Base-by-base conservation (phyloP, 2,888 invertebrate species). In the Taenaris catops region DNA sequence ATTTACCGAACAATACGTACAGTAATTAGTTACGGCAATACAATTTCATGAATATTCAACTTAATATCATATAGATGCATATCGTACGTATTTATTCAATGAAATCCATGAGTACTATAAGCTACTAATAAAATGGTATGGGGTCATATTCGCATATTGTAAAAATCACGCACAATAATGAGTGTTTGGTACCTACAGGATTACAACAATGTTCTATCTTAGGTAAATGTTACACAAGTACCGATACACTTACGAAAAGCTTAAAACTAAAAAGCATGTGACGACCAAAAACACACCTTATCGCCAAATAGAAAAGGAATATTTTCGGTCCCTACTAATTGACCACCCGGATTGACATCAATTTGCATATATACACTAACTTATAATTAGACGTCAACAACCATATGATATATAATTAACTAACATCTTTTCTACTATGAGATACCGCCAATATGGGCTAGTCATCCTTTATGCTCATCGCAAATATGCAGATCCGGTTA, bases 301-400 rank as follows among this genome's bases (percentile, higher is more conserved):
- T 11, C 6, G 14, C 14, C 14, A 14, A 14, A 14, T 14, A 3
- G 14, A 14, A 4, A 14, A 14, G 14, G 14, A 14, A 14, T 14
- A 14, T 14, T 14, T n/a, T 7, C 71, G 70, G 70, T 68, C 73
- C 65, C 58, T 54, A 66, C 49, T 78, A 86, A 84, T 86, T 86
- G 84, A 86, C 84, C 75, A 70, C 63, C 68, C 63, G 51, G 55
- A 80, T 76, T 76, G 73, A 81, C 78, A 72, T 61, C 53, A 59
- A 67, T 21, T 10, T 25, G 7, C 19, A 34, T 38, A 50, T 57
- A 58, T n/a, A n/a, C n/a, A n/a, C n/a, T n/a, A n/a, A n/a, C n/a
- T n/a, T n/a, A n/a, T n/a, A n/a, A n/a, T n/a, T n/a, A 70, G 58
- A 66, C 67, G 69, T 80, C 61, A 83, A 83, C 84, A 84, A 86